Evolutionary conservation across 1,140 invertebrate genomes (phyloP).

Genomic region (Sesamia nonagrioides): DNA sequence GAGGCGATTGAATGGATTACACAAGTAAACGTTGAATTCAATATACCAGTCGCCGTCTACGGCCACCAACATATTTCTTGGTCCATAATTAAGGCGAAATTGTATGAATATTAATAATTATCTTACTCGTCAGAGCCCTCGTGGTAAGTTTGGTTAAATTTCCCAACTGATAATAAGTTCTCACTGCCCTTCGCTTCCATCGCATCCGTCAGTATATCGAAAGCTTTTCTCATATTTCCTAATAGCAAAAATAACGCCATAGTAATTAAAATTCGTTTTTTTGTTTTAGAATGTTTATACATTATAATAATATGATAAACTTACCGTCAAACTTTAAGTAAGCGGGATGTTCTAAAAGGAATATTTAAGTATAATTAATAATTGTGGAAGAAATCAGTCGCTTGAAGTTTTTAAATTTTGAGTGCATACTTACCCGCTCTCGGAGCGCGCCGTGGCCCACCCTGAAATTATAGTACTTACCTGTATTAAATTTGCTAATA

Average conservation of each 20-base stretch:
- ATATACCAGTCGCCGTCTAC: no score
- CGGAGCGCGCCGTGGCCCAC: not conserved
- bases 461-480: not conserved
- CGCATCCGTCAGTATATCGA: constrained; percentile 69
- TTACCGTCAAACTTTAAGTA: constrained; percentile 70
- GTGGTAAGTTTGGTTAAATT: constrained; percentile 68
- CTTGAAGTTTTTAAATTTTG: not conserved
- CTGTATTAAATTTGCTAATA: no score
- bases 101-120: not conserved
- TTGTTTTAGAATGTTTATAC: not conserved
- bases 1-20: no score
- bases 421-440: constrained; percentile 63
- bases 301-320: not conserved
- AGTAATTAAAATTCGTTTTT: not conserved
- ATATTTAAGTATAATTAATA: constrained; percentile 34
- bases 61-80: not conserved
- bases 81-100: not conserved
- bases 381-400: not conserved
- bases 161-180: constrained; percentile 67
- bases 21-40: no score
- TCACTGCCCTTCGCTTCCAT: constrained; percentile 70
- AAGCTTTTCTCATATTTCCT: constrained; percentile 75
- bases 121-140: constrained; percentile 72
- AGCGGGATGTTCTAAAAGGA: constrained; percentile 66
- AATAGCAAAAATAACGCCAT: not conserved